phyloP scores from a whole-genome alignment of 2,888 invertebrate species.

The Mesoligia furuncula region DNA sequence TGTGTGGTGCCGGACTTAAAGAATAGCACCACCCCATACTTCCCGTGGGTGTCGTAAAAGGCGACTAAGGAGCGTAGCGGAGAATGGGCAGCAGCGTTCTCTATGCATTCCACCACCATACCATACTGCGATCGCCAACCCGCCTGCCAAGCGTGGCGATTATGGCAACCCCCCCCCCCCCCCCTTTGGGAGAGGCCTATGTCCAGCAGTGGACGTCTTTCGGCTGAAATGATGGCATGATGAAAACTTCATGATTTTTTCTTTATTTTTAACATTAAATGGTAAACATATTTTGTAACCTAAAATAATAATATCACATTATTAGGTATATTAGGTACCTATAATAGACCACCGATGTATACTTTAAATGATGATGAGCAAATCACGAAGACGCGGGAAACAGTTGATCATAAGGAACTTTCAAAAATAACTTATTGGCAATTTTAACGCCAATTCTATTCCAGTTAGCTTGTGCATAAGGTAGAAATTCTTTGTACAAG shows the following conservation, averaged over 20 bases:
- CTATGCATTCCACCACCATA: too few relatives aligned
- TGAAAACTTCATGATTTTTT: neutral
- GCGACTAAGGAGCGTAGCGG: too few relatives aligned
- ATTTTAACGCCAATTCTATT: conserved; percentile 88
- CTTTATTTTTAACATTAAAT: neutral
- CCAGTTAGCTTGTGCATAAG: conserved; percentile 89
- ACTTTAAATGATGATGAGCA: conserved; percentile 10
- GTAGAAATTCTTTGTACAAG: conserved; percentile 90
- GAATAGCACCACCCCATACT: too few relatives aligned
- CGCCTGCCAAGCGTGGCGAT: too few relatives aligned
- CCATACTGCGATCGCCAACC: too few relatives aligned
- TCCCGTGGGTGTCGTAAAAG: too few relatives aligned
- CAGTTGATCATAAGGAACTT: conserved; percentile 87
- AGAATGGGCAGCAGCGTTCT: too few relatives aligned
- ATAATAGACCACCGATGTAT: conserved; percentile 40
- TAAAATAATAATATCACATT: conserved; percentile 9
- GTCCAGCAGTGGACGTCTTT: too few relatives aligned
- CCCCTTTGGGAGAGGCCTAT: too few relatives aligned
- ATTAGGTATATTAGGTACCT: conserved; percentile 24
- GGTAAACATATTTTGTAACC: neutral
- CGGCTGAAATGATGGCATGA: too few relatives aligned
- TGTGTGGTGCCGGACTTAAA: too few relatives aligned
- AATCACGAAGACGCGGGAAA: conserved; percentile 68
- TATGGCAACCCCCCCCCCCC: too few relatives aligned
- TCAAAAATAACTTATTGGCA: conserved; percentile 89